Conservation (phyloP, 2,888 invertebrate species). For the Cybosia mesomella region DNA sequence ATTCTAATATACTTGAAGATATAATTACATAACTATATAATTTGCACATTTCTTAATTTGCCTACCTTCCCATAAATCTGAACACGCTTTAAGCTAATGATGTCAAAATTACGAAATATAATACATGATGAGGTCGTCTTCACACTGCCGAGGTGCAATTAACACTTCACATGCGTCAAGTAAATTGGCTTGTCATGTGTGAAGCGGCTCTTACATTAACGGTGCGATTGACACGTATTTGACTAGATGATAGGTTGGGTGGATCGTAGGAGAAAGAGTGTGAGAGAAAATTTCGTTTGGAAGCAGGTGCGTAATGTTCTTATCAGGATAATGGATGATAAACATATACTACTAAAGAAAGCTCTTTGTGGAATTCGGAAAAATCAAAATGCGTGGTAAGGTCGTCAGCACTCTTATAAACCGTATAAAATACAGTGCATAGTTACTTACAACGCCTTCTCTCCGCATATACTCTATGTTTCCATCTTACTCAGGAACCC, state of each 20-base stretch:
- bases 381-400: too few species aligned
- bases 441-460: too few species aligned
- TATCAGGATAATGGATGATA: not conserved
- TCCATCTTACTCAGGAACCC: too few species aligned
- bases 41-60: constrained; percentile 16
- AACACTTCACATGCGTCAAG: constrained; percentile 66
- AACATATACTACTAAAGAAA: too few species aligned
- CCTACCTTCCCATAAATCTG: constrained; percentile 16
- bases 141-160: constrained; percentile 49
- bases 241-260: constrained; percentile 18
- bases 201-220: constrained; percentile 60
- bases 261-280: constrained; percentile 17
- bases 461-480: too few species aligned
- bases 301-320: not conserved
- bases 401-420: too few species aligned
- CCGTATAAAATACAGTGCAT: too few species aligned
- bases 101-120: constrained; percentile 47
- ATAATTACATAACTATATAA: constrained; percentile 5
- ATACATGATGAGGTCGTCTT: constrained; percentile 49
- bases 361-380: too few species aligned
- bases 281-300: not conserved
- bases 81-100: constrained; percentile 18
- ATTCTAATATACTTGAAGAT: not conserved
- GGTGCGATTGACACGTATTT: constrained; percentile 33
- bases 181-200: constrained; percentile 81